Evolutionary conservation across 2,113 vertebrate species (phyloP), one percentile per base, ranked within the genome.

Genomic region (Cryptoleucopteryx plumbea): DNA sequence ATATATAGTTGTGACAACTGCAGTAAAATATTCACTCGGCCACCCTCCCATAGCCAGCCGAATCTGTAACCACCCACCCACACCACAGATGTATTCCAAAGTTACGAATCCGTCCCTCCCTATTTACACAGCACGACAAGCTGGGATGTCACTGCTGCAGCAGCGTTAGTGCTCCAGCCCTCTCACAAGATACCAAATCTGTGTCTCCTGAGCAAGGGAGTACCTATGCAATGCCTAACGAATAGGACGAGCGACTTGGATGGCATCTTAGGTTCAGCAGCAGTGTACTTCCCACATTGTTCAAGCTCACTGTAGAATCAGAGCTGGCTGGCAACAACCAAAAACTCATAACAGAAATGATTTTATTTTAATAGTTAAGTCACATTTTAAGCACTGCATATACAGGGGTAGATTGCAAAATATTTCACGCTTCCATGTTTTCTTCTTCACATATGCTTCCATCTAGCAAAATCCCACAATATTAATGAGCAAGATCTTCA

Each of bases 1-100:
- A 72, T 89, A 94, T 79, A 89, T 91, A 97, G 93, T 26, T 94
- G 68, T 94, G 96, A 94, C 78, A 94, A 80, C 77, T 91, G 43
- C 82, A 93, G 73, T 42, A 67, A 94, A 94, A 90, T 50, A 95
- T 93, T 82, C 1, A 0, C 50, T 92, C 14, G 1, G 63, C 71
- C 8, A 0, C 82, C 85, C 88, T 93, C 85, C 71, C 3, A 0
- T 38, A 77, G 78, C 87, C 87, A 68, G 80, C 40, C 2, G 6
- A 87, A 53, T 52, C 74, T 67, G 74, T 16, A 88, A 52, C 68
- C 83, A 74, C 55, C 50, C 83, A 70, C 55, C 78, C 86, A 77
- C 85, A 91, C 38, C 50, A 23, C 72, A 93, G 83, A 93, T 48
- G 50, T 40, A 45, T 52, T 86, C 72, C 20, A 55, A 72, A 88